These are phyloP conservation scores for Meloidogyne hapla DNA, from an alignment of 1,140 invertebrate species.

Conservation along the genomic window DNA sequence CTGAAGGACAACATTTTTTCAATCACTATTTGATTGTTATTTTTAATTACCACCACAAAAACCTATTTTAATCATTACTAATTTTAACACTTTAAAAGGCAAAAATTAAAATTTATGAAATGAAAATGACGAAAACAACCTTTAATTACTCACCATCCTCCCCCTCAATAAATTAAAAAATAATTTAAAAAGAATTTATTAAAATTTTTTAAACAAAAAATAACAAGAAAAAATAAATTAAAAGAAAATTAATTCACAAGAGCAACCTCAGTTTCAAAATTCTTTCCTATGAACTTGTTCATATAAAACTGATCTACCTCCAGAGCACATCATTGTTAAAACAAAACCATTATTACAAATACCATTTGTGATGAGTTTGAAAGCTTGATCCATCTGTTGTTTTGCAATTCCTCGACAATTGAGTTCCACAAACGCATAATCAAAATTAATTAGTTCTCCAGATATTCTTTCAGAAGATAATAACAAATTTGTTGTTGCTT, in stretches of 20 bases:
- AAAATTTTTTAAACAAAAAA: too few relatives aligned
- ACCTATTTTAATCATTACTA: background rate
- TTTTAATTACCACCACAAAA: background rate
- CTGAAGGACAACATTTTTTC: background rate
- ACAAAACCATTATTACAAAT: constrained; percentile 16
- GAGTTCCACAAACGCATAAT: constrained; percentile 5
- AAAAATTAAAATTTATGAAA: too few relatives aligned
- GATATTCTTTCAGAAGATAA: background rate
- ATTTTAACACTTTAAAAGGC: background rate
- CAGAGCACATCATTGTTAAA: background rate
- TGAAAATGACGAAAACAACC: background rate
- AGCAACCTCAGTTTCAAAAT: too few relatives aligned
- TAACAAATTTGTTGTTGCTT: background rate
- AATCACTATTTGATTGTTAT: background rate
- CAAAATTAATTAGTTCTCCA: constrained; percentile 5
- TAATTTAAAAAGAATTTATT: too few relatives aligned
- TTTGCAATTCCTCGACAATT: background rate
- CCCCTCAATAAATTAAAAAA: too few relatives aligned
- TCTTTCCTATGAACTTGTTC: constrained; percentile 2
- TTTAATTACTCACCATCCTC: too few relatives aligned
- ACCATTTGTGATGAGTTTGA: constrained; percentile 1
- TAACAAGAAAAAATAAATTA: too few relatives aligned
- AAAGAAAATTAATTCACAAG: too few relatives aligned
- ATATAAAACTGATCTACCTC: constrained; percentile 3
- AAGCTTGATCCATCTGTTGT: constrained; percentile 12